Evolutionary conservation across 1,140 invertebrate genomes (phyloP).

Genomic region (Anoplophora glabripennis): DNA sequence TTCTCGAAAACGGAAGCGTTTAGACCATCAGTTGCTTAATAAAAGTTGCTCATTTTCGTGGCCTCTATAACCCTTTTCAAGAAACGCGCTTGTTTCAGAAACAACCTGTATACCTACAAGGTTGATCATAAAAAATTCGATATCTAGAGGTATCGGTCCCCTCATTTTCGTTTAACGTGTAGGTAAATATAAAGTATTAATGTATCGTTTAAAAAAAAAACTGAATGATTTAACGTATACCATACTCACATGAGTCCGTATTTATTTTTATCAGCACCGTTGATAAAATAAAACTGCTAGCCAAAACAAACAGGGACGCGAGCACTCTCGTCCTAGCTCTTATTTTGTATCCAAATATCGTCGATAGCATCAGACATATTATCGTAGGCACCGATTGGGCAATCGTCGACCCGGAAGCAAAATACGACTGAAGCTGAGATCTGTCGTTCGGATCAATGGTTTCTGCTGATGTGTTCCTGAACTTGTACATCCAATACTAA

Average conservation of each 20-base stretch:
- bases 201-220: too few species aligned
- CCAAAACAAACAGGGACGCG: constrained; percentile 1
- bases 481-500: constrained; percentile 24
- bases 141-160: too few species aligned
- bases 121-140: too few species aligned
- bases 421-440: constrained; percentile 9
- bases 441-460: not conserved
- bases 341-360: constrained; percentile 16
- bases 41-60: too few species aligned
- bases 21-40: too few species aligned
- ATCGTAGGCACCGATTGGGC: constrained; percentile 7
- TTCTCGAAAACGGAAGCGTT: too few species aligned
- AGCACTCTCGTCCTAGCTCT: constrained; percentile 7
- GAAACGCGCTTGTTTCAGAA: too few species aligned
- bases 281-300: constrained; percentile 7
- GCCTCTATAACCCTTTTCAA: too few species aligned
- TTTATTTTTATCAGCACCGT: constrained; percentile 6
- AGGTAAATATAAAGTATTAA: too few species aligned
- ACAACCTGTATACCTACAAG: too few species aligned
- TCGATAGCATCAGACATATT: constrained; percentile 8
- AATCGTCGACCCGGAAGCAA: constrained; percentile 8
- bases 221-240: not conserved
- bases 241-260: constrained; percentile 15
- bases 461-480: constrained; percentile 1
- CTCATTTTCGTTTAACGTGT: too few species aligned